phyloP scores from a whole-genome alignment of 2,888 invertebrate genomes.

The Matsumyia berberina region DNA sequence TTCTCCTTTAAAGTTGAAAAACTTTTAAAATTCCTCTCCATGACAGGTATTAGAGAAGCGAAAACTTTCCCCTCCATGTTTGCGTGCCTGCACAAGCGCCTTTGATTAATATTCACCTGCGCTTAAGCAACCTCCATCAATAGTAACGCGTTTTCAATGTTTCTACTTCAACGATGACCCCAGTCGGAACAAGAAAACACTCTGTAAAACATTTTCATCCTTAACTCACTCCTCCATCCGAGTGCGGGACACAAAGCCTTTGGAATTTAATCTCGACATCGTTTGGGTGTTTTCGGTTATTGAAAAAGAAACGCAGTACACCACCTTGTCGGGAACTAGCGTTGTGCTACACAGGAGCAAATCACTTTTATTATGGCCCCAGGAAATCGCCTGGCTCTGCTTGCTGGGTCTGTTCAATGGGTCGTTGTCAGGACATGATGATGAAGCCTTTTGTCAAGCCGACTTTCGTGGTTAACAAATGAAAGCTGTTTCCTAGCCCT shows the following conservation, averaged over 20 bases:
- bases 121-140: constrained; percentile 36
- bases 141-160: constrained; percentile 46
- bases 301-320: constrained; percentile 36
- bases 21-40: constrained; percentile 32
- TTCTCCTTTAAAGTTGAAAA: constrained; percentile 48
- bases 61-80: constrained; percentile 16
- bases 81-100: constrained; percentile 42
- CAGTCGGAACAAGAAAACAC: constrained; percentile 14
- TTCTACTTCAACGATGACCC: constrained; percentile 57
- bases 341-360: constrained; percentile 19
- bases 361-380: constrained; percentile 70
- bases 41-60: constrained; percentile 13
- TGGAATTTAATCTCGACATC: constrained; percentile 70
- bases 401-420: constrained; percentile 39
- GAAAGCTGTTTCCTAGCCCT: constrained; percentile 52
- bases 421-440: constrained; percentile 60
- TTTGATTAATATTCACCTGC: constrained; percentile 37
- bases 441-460: constrained; percentile 73
- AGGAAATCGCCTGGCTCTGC: constrained; percentile 55
- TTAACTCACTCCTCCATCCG: neutral
- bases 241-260: constrained; percentile 52
- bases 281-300: constrained; percentile 62
- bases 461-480: constrained; percentile 72
- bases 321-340: neutral
- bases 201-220: constrained; percentile 9